phyloP scores from a whole-genome alignment of 37 sponge, comb jelly and placozoan species.

The Lycopodina hypogea region DNA sequence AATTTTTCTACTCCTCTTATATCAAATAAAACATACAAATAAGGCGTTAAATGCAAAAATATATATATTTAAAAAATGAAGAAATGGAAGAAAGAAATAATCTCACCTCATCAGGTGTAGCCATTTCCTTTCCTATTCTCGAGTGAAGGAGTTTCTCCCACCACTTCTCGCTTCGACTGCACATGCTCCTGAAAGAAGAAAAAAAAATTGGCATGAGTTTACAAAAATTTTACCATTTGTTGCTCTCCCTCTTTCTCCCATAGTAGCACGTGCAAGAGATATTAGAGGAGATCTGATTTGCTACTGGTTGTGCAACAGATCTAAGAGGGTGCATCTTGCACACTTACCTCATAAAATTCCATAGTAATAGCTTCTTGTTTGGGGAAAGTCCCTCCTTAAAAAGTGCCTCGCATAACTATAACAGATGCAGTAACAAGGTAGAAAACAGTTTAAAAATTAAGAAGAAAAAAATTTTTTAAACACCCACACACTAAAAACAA shows the following conservation, averaged over 20 bases:
- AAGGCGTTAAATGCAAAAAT: no score
- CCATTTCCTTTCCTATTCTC: neutral
- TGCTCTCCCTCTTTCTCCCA: no score
- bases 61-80: no score
- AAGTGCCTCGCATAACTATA: neutral
- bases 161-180: neutral
- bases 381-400: neutral
- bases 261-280: no score
- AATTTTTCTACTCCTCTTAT: no score
- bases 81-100: no score
- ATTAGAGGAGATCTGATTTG: no score
- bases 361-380: neutral
- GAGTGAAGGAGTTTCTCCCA: neutral
- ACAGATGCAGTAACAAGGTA: neutral
- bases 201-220: neutral
- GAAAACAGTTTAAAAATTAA: no score
- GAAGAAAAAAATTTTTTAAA: neutral
- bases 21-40: no score
- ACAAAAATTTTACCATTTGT: no score
- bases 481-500: neutral
- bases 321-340: neutral
- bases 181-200: neutral
- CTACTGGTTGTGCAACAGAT: no score
- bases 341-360: slow-evolving; percentile 20
- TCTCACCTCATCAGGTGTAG: no score